A percentile compares a stretch with the other conserved stretches of the same genome.
Conservation (phyloP, 2,113 vertebrate genomes). For the Daphoenositta chrysoptera region DNA sequence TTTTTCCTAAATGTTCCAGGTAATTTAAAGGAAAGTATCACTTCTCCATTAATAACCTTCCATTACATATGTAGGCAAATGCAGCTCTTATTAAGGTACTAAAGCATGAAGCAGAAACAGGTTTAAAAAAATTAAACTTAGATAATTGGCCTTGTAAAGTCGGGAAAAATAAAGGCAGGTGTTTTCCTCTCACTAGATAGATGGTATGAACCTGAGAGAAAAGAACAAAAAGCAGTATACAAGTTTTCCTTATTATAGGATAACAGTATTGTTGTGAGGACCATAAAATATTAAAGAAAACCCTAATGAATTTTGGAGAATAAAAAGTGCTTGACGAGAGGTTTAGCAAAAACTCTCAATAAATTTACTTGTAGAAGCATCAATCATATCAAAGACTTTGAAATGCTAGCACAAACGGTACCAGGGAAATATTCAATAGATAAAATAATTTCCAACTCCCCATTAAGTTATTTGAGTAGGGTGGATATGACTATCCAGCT, state of each 20-base stretch:
- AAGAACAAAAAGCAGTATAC: not conserved
- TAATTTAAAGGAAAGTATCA: not conserved
- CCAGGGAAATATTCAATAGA: not conserved
- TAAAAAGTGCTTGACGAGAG: not conserved
- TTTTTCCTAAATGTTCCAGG: not conserved
- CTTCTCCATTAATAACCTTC: not conserved
- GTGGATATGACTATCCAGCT: not conserved
- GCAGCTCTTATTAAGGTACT: fast-evolving
- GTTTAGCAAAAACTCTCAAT: not conserved
- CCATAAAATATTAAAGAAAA: not conserved
- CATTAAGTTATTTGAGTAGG: not conserved
- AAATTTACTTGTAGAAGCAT: not conserved
- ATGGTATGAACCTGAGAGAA: not conserved
- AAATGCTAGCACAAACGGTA: not conserved
- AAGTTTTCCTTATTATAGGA: not conserved
- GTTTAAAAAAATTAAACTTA: not conserved
- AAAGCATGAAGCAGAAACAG: not conserved
- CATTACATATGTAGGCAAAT: not conserved
- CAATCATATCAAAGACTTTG: not conserved
- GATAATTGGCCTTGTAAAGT: not conserved
- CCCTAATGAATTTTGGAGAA: not conserved
- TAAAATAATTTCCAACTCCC: not conserved
- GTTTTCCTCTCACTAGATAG: not conserved
- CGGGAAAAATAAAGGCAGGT: not conserved
- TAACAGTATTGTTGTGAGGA: not conserved